Percentiles rank a stretch among this genome's conserved stretches.
These are phyloP conservation scores for Gandaritis pyraliata DNA, from an alignment of 2,888 invertebrate genomes.

Conservation along the genomic window DNA sequence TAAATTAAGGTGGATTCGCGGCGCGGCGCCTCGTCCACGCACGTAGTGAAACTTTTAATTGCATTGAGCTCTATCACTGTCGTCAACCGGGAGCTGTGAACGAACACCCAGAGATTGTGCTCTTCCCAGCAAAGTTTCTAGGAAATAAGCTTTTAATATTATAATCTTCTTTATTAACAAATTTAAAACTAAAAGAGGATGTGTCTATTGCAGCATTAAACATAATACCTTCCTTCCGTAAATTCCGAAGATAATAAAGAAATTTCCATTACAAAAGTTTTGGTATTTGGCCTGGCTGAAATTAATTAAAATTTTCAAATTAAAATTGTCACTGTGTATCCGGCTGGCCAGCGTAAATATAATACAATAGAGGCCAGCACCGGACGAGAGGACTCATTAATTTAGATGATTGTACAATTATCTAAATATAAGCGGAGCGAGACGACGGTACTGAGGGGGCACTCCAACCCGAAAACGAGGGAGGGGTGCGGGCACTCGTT, in stretches of 20 bases:
- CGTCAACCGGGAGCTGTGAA: constrained; percentile 76
- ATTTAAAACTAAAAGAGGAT: constrained; percentile 28
- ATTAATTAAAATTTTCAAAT: constrained; percentile 67
- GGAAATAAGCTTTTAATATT: constrained; percentile 43
- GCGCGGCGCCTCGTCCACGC: constrained; percentile 77
- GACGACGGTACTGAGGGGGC: constrained; percentile 73
- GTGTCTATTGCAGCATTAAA: constrained; percentile 16
- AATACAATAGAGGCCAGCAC: constrained; percentile 79
- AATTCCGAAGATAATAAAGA: constrained; percentile 23
- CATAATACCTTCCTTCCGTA: constrained; percentile 17
- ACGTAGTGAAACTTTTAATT: constrained; percentile 84
- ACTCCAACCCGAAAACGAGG: constrained; percentile 80
- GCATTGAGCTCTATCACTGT: constrained; percentile 81
- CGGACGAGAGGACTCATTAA: constrained; percentile 84
- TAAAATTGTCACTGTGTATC: constrained; percentile 73
- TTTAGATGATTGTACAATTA: constrained; percentile 85
- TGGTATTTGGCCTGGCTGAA: constrained; percentile 28
- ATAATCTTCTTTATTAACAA: constrained; percentile 41
- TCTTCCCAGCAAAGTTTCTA: constrained; percentile 47
- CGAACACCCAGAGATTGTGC: constrained; percentile 67
- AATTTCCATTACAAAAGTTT: constrained; percentile 32
- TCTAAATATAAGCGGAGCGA: constrained; percentile 84
- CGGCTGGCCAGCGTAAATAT: constrained; percentile 69
- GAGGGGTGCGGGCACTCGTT: constrained; percentile 83
- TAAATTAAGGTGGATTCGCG: constrained; percentile 79